Evolutionary conservation across 53 echinoderm and acorn worm genomes (phyloP), one percentile per base, ranked within the genome.

Genomic region (Crossaster papposus): DNA sequence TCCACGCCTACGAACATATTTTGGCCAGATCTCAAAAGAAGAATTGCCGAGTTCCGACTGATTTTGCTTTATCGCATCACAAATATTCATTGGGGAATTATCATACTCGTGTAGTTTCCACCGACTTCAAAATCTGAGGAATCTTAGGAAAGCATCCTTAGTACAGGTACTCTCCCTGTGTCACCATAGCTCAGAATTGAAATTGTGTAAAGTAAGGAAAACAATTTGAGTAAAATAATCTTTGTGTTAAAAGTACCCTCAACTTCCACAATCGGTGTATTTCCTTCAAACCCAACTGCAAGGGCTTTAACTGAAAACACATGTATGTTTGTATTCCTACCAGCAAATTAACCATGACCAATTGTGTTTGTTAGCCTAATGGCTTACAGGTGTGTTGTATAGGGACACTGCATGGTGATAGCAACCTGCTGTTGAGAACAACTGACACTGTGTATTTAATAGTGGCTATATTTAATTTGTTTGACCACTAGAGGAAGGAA

Each of bases 321-420:
- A 37, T 82, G 82, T 65, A 44, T 44, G 44, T 44, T 44, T 44
- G 44, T 44, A 31, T 70, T 22, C 20, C 1, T 37, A 73, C 36
- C 72, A n/a, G 51, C 73, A 73, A 85, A 85, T 73, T 76, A 24
- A 77, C 77, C 58, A 30, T 87, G 87, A 87, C 55, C 31, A n/a
- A 85, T 74, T 62, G 77, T 44, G 44, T 44, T 87, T 62, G n/a
- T 76, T 36, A 72, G 63, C 37, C 15, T 85, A 85, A 85, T 77
- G 1, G 36, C 30, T 4, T 15, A 36, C 87, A 87, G 54, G 58
- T 64, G 87, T 76, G 55, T 13, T 33, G 87, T 76, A 33, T 14
- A 20, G 37, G 70, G 83, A 30, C 36, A 36, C n/a, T 35, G n/a
- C n/a, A n/a, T n/a, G 14, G 70, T 83, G n/a, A 68, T 83, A 23